Evolutionary conservation across 2,888 invertebrate genomes (phyloP).

Genomic region (Pseudeuparius sepicola): DNA sequence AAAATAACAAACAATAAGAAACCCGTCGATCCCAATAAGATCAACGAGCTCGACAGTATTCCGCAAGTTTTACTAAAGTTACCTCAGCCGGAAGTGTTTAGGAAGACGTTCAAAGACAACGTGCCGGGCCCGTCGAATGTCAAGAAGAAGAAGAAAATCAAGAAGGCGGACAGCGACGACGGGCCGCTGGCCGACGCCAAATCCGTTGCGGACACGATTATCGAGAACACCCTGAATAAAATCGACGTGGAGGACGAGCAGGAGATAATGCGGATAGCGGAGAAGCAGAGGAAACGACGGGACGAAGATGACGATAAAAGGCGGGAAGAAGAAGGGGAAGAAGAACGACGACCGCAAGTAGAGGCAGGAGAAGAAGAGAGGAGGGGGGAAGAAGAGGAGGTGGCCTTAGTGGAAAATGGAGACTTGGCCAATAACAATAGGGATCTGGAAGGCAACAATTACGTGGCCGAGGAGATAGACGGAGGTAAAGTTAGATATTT

Average conservation of each 20-base stretch:
- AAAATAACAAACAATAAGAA: no score
- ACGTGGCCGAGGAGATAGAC: no score
- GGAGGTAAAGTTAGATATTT: no score
- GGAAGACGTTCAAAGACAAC: no score
- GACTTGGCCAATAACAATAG: slow-evolving; percentile 46
- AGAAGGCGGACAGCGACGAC: slow-evolving; percentile 24
- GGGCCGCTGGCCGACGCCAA: slow-evolving; percentile 28
- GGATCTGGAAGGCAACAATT: slow-evolving; percentile 44
- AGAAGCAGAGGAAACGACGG: background rate
- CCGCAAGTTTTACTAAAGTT: no score
- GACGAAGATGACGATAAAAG: slow-evolving; percentile 3
- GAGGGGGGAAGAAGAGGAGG: slow-evolving; percentile 8
- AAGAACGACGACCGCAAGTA: background rate
- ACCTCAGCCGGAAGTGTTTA: no score
- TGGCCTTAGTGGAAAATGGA: slow-evolving; percentile 40
- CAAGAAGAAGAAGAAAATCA: slow-evolving; percentile 25
- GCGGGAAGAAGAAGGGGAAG: slow-evolving; percentile 8
- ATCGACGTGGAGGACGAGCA: slow-evolving; percentile 15
- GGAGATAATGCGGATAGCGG: background rate
- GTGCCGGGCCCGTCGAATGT: slow-evolving; percentile 27
- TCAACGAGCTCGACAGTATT: background rate
- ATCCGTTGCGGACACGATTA: slow-evolving; percentile 31
- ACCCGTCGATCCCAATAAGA: background rate
- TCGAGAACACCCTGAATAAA: slow-evolving; percentile 31
- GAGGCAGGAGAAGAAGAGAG: background rate